Base-by-base conservation (phyloP, 2,797 vertebrate species). In the Yasuhikotakia modesta region DNA sequence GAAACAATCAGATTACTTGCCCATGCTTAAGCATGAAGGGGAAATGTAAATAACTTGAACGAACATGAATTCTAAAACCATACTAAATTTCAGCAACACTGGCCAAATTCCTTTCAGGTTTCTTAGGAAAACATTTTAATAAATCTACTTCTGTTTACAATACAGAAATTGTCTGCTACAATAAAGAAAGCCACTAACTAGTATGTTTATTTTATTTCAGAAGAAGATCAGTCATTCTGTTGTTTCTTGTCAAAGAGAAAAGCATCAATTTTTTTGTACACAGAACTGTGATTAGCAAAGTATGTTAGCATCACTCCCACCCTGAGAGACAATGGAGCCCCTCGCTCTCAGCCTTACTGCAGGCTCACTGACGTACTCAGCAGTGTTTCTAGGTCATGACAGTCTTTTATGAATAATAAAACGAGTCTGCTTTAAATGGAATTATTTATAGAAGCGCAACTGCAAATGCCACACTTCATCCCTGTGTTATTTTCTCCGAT, bases 341-440 rank as follows among this genome's bases (percentile, higher is more conserved):
- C 82, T 76, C 46, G 35, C 65, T 78, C 63, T 80, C 43, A 45
- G 39, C 61, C 70, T 67, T 58, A 32, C 85, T 80, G 73, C 43
- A 48, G 70, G 52, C 70, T 71, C 63, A 43, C 57, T 58, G 55
- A 76, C 21, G 43, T 76, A 81, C 72, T 27, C 43, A 78, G 83
- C 82, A 43, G 53, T 35, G 58, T 87, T 88, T 87, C 85, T 93
- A 82, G 92, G 92, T 92, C 92, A 92, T 35, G 64, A 73, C 77
- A 89, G 69, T 84, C 83, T 89, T 84, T 86, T 90, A 92, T 93
- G 91, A 92, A 92, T 93, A 92, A 91, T 93, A 90, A 92, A 91
- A 89, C 89, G 82, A 84, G 50, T 73, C 73, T 63, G 79, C 43
- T 84, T 85, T 89, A 89, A 84, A 90, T 79, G 60, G 87, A 91